Percentiles rank a stretch among this genome's conserved stretches.
Conservation (phyloP, 2,888 invertebrate species). For the Anarsia innoxiella region DNA sequence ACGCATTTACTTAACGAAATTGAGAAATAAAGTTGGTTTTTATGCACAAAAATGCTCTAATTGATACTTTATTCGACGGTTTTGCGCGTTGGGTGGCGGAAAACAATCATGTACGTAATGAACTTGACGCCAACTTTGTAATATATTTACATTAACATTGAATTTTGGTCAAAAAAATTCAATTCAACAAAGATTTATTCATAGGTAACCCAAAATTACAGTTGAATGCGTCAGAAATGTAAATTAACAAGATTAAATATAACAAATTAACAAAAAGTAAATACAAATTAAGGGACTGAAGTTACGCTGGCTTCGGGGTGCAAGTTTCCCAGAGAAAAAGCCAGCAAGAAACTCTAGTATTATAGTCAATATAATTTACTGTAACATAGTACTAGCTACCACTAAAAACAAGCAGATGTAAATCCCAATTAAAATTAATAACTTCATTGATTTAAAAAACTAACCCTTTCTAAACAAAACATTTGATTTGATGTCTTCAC, state of each 20-base stretch:
- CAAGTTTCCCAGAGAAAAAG: too few species aligned
- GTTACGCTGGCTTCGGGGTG: too few species aligned
- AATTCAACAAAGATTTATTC: too few species aligned
- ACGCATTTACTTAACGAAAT: slow-evolving; percentile 65
- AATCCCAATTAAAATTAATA: slow-evolving; percentile 60
- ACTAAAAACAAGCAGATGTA: slow-evolving; percentile 45
- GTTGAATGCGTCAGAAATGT: too few species aligned
- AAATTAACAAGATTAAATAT: too few species aligned
- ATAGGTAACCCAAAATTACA: too few species aligned
- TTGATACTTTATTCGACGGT: slow-evolving; percentile 70
- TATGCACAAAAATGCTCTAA: slow-evolving; percentile 58
- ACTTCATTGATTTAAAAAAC: slow-evolving; percentile 55
- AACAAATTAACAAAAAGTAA: too few species aligned
- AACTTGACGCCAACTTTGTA: slow-evolving; percentile 49
- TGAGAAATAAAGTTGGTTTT: slow-evolving; percentile 66
- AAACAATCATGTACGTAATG: slow-evolving; percentile 54
- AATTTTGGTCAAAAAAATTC: too few species aligned
- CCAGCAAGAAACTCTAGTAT: too few species aligned
- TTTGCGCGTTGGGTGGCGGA: slow-evolving; percentile 66
- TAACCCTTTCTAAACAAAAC: slow-evolving; percentile 48
- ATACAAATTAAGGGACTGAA: too few species aligned
- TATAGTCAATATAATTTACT: too few species aligned
- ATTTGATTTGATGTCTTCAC: slow-evolving; percentile 62
- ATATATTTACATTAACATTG: too few species aligned
- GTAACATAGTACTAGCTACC: slow-evolving; percentile 1